A percentile compares a stretch with the other conserved stretches of the same genome.
Evolutionary conservation across 92 coral and sea anemone genomes (phyloP).

Genomic region (Palythoa caribaeorum): DNA sequence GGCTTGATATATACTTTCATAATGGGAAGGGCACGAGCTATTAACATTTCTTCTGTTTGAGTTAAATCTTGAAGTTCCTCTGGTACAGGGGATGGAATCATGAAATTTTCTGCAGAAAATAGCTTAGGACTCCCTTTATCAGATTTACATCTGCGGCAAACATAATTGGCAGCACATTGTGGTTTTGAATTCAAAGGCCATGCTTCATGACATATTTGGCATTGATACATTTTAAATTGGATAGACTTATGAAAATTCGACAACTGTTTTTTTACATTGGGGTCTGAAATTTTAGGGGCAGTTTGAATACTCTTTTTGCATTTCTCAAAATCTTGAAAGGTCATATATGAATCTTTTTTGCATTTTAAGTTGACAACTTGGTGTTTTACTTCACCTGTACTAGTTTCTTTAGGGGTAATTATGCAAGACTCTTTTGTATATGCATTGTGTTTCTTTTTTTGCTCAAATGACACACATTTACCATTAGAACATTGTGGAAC

Average conservation of each 20-base stretch:
- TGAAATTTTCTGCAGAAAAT: slow-evolving; percentile 34
- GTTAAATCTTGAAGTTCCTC: slow-evolving; percentile 43
- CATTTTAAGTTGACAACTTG: background rate
- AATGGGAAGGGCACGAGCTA: background rate
- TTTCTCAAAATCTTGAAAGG: background rate
- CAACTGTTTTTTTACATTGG: background rate
- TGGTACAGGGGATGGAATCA: slow-evolving; percentile 57
- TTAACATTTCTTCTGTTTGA: slow-evolving; percentile 17
- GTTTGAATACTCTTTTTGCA: background rate
- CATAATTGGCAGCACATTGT: slow-evolving; percentile 18
- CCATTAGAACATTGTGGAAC: slow-evolving; percentile 14
- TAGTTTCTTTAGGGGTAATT: slow-evolving; percentile 13
- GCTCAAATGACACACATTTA: slow-evolving; percentile 14
- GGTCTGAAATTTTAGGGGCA: background rate
- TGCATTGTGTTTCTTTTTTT: slow-evolving; percentile 12
- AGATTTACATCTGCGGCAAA: slow-evolving; percentile 40
- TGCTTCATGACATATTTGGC: slow-evolving; percentile 47
- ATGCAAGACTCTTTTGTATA: slow-evolving; percentile 13
- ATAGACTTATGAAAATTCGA: slow-evolving; percentile 37
- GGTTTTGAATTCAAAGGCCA: slow-evolving; percentile 52
- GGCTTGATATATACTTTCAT: background rate
- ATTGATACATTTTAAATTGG: slow-evolving; percentile 26
- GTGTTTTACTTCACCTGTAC: slow-evolving; percentile 8
- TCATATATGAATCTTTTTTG: background rate
- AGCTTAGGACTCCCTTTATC: slow-evolving; percentile 47